Percentiles rank a stretch among this genome's conserved stretches.
These are phyloP conservation scores for Nibea albiflora DNA, from an alignment of 2,113 vertebrate genomes.

Conservation along the genomic window DNA sequence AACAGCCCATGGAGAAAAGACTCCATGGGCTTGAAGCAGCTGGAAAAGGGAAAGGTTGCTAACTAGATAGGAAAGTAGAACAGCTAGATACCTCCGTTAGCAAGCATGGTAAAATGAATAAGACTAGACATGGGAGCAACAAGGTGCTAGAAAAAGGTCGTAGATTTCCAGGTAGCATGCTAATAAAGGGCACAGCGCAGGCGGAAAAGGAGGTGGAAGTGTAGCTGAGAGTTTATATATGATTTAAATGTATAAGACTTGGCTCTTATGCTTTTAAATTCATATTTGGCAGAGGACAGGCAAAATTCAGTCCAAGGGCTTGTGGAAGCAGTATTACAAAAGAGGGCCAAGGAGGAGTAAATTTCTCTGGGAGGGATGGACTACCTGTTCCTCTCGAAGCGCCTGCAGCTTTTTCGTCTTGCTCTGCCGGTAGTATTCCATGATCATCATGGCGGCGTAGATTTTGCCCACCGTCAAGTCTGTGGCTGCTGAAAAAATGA, in stretches of 20 bases:
- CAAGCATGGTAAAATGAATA: conserved; percentile 26
- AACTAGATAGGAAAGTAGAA: background rate
- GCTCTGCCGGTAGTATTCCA: conserved; percentile 97
- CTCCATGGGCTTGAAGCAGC: background rate
- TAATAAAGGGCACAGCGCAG: background rate
- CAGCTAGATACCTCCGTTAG: background rate
- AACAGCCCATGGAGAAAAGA: conserved; percentile 7
- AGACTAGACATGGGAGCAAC: background rate
- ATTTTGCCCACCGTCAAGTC: conserved; percentile 95
- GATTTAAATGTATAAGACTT: conserved; percentile 48
- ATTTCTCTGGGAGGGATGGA: conserved; percentile 34
- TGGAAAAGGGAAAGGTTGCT: background rate
- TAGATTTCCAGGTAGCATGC: conserved; percentile 41
- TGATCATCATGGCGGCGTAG: conserved; percentile 98
- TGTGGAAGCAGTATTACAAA: background rate
- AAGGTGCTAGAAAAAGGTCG: conserved; percentile 10
- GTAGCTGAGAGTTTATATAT: background rate
- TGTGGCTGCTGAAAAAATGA: conserved; percentile 90
- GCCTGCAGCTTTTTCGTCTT: conserved; percentile 93
- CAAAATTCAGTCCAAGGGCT: conserved; percentile 3
- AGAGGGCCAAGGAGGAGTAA: background rate
- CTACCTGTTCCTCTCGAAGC: conserved; percentile 93
- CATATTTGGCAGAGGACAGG: conserved; percentile 18
- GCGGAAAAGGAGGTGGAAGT: conserved; percentile 4
- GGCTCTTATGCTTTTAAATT: conserved; percentile 46